Evolutionary conservation across 2,113 vertebrate species (phyloP).

Genomic region (Malurus elegans): DNA sequence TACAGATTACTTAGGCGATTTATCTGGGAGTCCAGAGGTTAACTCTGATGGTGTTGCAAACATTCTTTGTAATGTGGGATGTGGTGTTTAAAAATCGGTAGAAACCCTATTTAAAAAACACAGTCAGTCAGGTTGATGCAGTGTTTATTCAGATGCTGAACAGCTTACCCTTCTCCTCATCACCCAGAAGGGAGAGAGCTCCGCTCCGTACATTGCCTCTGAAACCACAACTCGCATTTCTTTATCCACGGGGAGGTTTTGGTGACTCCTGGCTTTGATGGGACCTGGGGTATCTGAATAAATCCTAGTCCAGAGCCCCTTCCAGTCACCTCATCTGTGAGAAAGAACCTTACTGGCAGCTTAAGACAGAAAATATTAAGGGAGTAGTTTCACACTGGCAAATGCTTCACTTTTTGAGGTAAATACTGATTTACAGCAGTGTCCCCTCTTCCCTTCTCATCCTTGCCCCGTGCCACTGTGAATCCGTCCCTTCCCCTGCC

Average conservation of each 20-base stretch:
- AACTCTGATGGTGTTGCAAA: not conserved
- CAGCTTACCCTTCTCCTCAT: not conserved
- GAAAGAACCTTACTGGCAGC: not conserved
- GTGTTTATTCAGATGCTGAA: conserved; percentile 53
- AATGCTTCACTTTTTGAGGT: not conserved
- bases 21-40: not conserved
- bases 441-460: not conserved
- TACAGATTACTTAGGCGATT: not conserved
- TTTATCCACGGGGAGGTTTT: not conserved
- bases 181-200: not conserved
- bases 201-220: not conserved
- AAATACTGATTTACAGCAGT: not conserved
- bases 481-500: not conserved
- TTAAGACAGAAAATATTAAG: not conserved
- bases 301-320: not conserved
- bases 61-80: not conserved
- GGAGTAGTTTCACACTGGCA: not conserved
- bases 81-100: not conserved
- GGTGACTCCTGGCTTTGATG: not conserved
- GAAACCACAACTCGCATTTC: not conserved
- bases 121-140: conserved; percentile 23
- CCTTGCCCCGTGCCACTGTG: not conserved
- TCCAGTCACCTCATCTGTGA: not conserved
- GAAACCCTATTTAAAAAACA: not conserved
- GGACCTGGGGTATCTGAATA: not conserved